Base-by-base conservation (phyloP, 1,140 invertebrate species). In the Xylocopa sonorina region DNA sequence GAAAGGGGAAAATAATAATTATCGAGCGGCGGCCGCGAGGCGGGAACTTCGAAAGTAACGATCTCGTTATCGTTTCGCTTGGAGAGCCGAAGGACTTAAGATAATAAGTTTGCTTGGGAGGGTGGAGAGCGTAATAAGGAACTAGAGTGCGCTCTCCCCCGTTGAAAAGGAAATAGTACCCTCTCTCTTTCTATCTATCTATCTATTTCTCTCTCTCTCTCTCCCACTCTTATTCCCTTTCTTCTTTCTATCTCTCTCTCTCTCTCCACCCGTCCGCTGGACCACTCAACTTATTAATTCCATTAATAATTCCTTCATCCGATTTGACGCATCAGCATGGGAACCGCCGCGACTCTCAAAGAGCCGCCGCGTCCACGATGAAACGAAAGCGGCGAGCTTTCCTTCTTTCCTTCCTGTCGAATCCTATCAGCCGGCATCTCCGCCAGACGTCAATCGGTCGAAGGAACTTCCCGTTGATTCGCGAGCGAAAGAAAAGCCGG, bases 221-320 rank as follows among this genome's bases (percentile, higher is more conserved):
- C n/a, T n/a, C n/a, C n/a, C n/a, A n/a, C n/a, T n/a, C n/a, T n/a
- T n/a, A n/a, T n/a, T n/a, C n/a, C n/a, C n/a, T n/a, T n/a, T n/a
- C n/a, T n/a, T n/a, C n/a, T n/a, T n/a, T n/a, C n/a, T n/a, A n/a
- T n/a, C n/a, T n/a, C n/a, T n/a, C 55, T 81, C 76, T 57, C 78
- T 18, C 46, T 53, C 66, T 29, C 73, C 53, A 57, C 50, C 43
- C 71, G 71, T 50, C 48, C 50, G 51, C 67, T 62, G 67, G 78
- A 84, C 72, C 79, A 81, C 83, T 85, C 83, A 78, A 85, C 84
- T 85, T 85, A 85, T 85, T 84, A 85, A 85, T 84, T 84, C 72
- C 79, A 78, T 82, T 84, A 85, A 84, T 85, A 85, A 85, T 85
- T 81, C 83, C 71, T 85, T 85, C 82, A 75, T 75, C 79, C 84